Evolutionary conservation across 2,888 invertebrate species (phyloP).

Genomic region (Elmis aenea): DNA sequence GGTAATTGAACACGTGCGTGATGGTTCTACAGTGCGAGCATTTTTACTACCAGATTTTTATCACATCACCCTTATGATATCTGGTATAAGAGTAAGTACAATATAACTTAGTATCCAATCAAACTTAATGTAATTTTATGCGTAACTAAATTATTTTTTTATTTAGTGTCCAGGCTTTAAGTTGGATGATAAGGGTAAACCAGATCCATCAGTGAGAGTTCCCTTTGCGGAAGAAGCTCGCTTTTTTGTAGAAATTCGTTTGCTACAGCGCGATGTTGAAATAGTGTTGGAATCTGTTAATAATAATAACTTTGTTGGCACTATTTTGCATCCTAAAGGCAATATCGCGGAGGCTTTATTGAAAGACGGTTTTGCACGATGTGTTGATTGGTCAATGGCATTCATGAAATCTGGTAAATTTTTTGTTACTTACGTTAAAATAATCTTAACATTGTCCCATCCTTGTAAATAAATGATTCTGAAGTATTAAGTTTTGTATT

Average conservation of each 20-base stretch:
- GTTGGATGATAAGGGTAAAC: conserved; percentile 65
- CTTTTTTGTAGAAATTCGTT: conserved; percentile 85
- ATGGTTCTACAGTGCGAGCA: conserved; percentile 92
- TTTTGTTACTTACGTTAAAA: conserved; percentile 11
- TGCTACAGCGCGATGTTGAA: conserved; percentile 88
- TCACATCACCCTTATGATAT: conserved; percentile 90
- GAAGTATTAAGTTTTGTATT: too few relatives aligned
- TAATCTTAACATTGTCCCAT: too few relatives aligned
- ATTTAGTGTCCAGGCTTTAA: conserved; percentile 73
- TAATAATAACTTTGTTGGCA: conserved; percentile 91
- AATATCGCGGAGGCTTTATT: conserved; percentile 89
- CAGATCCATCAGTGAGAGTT: conserved; percentile 61
- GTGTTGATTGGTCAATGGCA: conserved; percentile 90
- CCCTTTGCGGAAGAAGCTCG: conserved; percentile 86
- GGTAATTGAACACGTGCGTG: conserved; percentile 94
- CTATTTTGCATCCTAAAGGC: conserved; percentile 83
- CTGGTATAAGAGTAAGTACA: conserved; percentile 75
- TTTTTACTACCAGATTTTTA: conserved; percentile 87
- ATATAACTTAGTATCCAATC: conserved; percentile 2
- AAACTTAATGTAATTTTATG: conserved; percentile 6
- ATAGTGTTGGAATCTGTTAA: conserved; percentile 87
- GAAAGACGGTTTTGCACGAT: conserved; percentile 85
- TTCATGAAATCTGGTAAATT: conserved; percentile 61
- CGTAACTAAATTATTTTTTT: too few relatives aligned
- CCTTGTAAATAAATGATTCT: too few relatives aligned